A percentile compares a stretch with the other conserved stretches of the same genome.
These are phyloP conservation scores for Bombus superbus DNA, from an alignment of 1,140 invertebrate species.

Conservation along the genomic window DNA sequence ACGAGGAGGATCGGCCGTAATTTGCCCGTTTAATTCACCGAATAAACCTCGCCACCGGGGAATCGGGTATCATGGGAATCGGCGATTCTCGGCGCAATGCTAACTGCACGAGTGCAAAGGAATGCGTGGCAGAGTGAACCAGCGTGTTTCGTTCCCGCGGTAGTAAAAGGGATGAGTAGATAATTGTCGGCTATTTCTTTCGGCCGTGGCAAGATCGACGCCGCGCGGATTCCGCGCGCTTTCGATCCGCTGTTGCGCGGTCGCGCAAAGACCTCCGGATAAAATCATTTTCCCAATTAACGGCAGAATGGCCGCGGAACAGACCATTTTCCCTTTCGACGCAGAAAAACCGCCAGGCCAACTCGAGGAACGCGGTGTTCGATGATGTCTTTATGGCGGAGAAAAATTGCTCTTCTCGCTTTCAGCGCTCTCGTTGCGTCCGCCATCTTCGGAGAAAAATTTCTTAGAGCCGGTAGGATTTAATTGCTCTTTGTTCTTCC, in stretches of 20 bases:
- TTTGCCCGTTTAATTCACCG: background rate
- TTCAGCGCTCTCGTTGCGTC: background rate
- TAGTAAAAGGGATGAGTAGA: conserved; percentile 46
- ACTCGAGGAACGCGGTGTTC: background rate
- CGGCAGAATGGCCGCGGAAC: background rate
- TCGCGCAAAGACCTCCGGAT: background rate
- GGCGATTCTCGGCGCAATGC: conserved; percentile 5
- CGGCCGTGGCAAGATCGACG: background rate
- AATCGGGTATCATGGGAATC: conserved; percentile 12
- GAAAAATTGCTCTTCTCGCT: background rate
- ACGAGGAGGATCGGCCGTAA: background rate
- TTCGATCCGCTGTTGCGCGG: background rate
- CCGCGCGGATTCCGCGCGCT: conserved; percentile 1
- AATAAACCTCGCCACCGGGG: background rate
- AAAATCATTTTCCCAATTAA: conserved; percentile 32
- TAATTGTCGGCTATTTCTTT: conserved; percentile 43
- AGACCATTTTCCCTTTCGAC: background rate
- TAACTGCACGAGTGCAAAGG: conserved; percentile 8
- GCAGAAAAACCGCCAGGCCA: background rate
- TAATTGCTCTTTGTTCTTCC: background rate
- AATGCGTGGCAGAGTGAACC: conserved; percentile 30
- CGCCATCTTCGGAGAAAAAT: background rate
- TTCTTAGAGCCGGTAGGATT: background rate
- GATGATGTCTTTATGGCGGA: conserved; percentile 8
- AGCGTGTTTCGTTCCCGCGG: conserved; percentile 35